These are phyloP conservation scores for Corynorhinus townsendii DNA, from an alignment of 2,113 vertebrate genomes.

Conservation along the genomic window DNA sequence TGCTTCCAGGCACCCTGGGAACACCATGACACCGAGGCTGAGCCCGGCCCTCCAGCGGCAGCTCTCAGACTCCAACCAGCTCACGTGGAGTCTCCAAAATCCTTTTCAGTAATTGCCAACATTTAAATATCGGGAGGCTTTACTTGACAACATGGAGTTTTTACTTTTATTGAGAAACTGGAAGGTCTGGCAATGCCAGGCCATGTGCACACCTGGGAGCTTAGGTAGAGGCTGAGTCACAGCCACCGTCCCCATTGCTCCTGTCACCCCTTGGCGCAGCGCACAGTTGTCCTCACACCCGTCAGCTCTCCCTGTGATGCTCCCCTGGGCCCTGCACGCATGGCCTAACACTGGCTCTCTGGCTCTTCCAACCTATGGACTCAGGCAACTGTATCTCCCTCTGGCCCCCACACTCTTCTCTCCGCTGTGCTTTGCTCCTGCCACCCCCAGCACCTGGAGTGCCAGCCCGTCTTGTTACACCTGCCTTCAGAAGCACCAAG, in stretches of 20 bases:
- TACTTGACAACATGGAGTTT: background rate
- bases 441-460: background rate
- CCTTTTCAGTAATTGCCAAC: background rate
- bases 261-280: rapidly evolving
- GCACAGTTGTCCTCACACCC: rapidly evolving
- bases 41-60: rapidly evolving
- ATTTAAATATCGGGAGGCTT: background rate
- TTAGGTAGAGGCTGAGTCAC: background rate
- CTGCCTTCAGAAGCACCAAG: no score
- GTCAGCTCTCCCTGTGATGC: rapidly evolving
- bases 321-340: rapidly evolving
- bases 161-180: background rate
- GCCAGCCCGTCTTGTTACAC: background rate
- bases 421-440: background rate
- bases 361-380: background rate
- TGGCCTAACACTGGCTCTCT: background rate
- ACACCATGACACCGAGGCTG: rapidly evolving
- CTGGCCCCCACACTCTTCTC: background rate
- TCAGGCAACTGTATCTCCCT: background rate
- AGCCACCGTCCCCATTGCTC: rapidly evolving
- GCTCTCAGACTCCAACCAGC: background rate
- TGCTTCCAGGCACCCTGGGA: background rate
- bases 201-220: background rate
- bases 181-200: background rate
- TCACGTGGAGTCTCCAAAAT: background rate